phyloP scores from a whole-genome alignment of 2,888 invertebrate species.

The Psylliodes chrysocephalus region DNA sequence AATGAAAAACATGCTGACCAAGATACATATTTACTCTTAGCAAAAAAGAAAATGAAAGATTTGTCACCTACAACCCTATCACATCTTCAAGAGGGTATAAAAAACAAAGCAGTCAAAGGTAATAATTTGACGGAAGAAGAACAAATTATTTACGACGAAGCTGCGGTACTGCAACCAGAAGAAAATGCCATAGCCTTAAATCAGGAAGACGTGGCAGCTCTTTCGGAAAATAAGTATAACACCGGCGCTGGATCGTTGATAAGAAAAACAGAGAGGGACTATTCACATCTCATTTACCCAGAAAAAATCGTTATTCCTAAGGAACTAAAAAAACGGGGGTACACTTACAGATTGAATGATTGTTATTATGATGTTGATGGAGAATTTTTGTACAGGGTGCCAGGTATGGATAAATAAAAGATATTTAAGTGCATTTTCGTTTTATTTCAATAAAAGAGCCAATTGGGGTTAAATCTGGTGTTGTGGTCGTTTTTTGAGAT shows the following conservation, averaged over 20 bases:
- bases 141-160: conserved; percentile 43
- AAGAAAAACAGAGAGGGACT: conserved; percentile 47
- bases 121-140: conserved; percentile 45
- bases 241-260: conserved; percentile 36
- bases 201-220: conserved; percentile 32
- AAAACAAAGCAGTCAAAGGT: conserved; percentile 36
- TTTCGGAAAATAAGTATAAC: conserved; percentile 44
- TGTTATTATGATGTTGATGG: conserved; percentile 86
- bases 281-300: conserved; percentile 64
- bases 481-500: no score
- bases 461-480: not conserved
- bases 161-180: conserved; percentile 7
- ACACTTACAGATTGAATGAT: conserved; percentile 79
- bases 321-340: conserved; percentile 71
- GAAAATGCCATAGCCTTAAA: conserved; percentile 23
- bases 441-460: not conserved
- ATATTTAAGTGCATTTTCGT: not conserved
- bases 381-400: conserved; percentile 80
- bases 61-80: conserved; percentile 49
- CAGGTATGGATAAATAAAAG: conserved; percentile 69
- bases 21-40: conserved; percentile 29
- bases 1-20: no score
- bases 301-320: conserved; percentile 77
- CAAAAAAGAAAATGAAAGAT: conserved; percentile 21
- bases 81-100: conserved; percentile 51